Evolutionary conservation across 2,888 invertebrate genomes (phyloP), one percentile per base, ranked within the genome.

Genomic region (Dasypolia templi): DNA sequence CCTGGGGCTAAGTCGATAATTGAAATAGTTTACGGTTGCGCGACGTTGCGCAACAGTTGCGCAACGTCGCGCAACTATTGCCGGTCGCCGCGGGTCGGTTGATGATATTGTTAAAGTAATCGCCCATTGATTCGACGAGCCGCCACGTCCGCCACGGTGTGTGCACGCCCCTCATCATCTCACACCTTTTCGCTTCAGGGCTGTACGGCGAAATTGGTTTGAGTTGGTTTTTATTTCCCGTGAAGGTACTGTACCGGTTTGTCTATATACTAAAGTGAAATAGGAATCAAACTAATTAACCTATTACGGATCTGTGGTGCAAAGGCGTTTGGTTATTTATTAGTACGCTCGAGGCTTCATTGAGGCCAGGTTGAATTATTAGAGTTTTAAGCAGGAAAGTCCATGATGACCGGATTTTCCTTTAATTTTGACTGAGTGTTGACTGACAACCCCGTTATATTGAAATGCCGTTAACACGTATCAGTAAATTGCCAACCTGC

Each of bases 1-100:
- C 83, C 79, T 44, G 79, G 32, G 83, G 79, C 83, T 62, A 49
- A 55, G 26, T 64, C 51, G 35, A 9, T 83, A 55, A 83, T 81
- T 83, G 75, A 81, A 83, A 81, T 74, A 61, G 70, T 79, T 61
- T 53, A 58, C 14, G 29, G 42, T 12, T 29, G 62, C 44, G 42
- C 53, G 46, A 49, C 71, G 51, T 65, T 58, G 77, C 39, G 62
- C 42, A 59, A 61, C 56, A 26, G 70, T 63, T 42, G 56, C 51
- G 42, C 53, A 39, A 49, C 70, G 51, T 65, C 53, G 77, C 42
- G 62, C 42, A 59, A 61, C 56, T 19, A 66, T 63, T 42, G 56
- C 51, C 49, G 53, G 66, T 39, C 3, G 44, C 69, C 77, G 59
- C 51, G 26, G 44, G 64, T 39, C 61, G 42, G 32, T 14, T 66